phyloP scores from a whole-genome alignment of 1,140 invertebrate genomes.

The Zeugodacus cucurbitae region DNA sequence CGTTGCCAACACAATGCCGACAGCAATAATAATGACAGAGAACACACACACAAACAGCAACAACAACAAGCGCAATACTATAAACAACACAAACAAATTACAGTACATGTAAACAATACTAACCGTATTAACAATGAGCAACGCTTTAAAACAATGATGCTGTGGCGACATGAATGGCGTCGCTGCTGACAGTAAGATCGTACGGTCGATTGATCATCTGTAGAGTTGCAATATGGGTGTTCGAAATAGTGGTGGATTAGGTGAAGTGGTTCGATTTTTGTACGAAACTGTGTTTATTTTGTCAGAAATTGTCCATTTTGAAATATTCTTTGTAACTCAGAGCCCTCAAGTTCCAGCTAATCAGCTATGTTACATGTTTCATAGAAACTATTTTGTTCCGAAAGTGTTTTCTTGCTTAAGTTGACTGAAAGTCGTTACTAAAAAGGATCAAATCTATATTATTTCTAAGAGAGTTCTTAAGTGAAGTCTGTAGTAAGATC shows the following conservation, averaged over 20 bases:
- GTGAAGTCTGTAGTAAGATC: no score
- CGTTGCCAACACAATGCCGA: background rate
- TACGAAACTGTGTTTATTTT: no score
- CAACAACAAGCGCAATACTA: background rate
- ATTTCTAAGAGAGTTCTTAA: no score
- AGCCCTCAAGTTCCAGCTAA: no score
- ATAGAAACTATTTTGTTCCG: no score
- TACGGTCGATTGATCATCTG: background rate
- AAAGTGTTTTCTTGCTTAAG: no score
- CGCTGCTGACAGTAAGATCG: background rate
- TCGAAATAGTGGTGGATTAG: background rate
- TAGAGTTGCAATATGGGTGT: background rate
- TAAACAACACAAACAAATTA: background rate
- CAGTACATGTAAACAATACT: conserved; percentile 9
- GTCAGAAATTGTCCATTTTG: no score
- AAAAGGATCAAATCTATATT: no score
- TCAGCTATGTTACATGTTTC: no score
- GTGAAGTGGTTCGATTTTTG: background rate
- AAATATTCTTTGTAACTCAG: no score
- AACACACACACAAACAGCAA: background rate
- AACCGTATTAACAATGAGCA: background rate
- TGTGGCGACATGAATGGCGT: background rate
- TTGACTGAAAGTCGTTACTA: no score
- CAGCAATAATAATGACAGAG: background rate
- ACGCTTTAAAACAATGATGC: background rate